Evolutionary conservation across 2,888 invertebrate species (phyloP), one percentile per base, ranked within the genome.

Genomic region (Hypsopygia costalis): DNA sequence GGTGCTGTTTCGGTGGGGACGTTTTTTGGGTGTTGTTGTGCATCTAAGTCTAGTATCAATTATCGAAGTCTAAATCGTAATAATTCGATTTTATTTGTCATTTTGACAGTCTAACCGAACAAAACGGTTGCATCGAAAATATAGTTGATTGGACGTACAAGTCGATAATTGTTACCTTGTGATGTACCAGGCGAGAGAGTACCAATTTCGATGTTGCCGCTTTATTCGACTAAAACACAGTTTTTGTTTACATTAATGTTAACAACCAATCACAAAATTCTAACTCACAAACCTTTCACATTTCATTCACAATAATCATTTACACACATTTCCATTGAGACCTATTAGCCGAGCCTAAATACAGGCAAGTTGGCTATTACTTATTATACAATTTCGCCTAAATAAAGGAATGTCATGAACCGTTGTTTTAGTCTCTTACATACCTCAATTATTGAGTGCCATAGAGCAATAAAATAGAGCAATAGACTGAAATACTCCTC

Each of bases 391-490:
- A 37, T 37, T 37, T 37, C 30, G 52, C 53, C 57, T 62, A 56
- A 33, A 36, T 47, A 49, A 60, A 63, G 73, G 73, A 74, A 74
- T 74, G 73, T 74, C 66, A 65, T 68, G 66, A 69, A 58, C 34
- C 52, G 54, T 55, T 47, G 51, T 56, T 53, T n/a, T 51, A 47
- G 49, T 61, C 25, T 37, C n/a, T 27, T 27, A n/a, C 25, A 35
- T 30, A 37, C 30, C 36, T 37, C 20, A 36, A 10, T 11, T 9
- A 25, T 16, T 16, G 16, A 16, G 16, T 16, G 12, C n/a, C 8
- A 9, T 20, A 34, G 6, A 5, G 22, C 22, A 22, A n/a, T 11
- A 37, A 37, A 37, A 37, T 25, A 30, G 22, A 37, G 11, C 36
- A 29, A 37, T 21, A 30, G 10, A 29, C 21, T 29, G 5, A 6